A percentile compares a stretch with the other conserved stretches of the same genome.
These are phyloP conservation scores for Trissolcus brochymenae DNA, from an alignment of 2,888 invertebrate genomes.

Conservation along the genomic window DNA sequence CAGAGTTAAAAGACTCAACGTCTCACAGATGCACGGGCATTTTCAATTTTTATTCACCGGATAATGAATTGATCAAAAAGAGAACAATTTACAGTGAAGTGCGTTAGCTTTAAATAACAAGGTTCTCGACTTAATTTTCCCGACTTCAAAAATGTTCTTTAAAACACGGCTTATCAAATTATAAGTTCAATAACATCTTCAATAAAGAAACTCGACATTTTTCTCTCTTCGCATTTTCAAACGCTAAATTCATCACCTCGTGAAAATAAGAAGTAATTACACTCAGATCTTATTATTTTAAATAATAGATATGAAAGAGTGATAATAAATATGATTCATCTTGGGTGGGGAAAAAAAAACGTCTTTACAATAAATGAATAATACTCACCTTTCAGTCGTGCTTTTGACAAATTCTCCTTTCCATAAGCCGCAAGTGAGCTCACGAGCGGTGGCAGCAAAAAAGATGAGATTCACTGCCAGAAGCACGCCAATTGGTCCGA, in stretches of 20 bases:
- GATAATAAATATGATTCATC: slow-evolving; percentile 1
- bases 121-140: too few relatives aligned
- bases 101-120: too few relatives aligned
- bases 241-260: too few relatives aligned
- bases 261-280: too few relatives aligned
- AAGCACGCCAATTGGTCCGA: slow-evolving; percentile 88
- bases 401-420: slow-evolving; percentile 92
- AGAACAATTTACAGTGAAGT: slow-evolving; percentile 37
- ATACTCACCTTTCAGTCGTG: slow-evolving; percentile 82
- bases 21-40: slow-evolving; percentile 45
- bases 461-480: slow-evolving; percentile 87
- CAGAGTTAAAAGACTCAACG: slow-evolving; percentile 49
- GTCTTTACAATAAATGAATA: slow-evolving; percentile 5
- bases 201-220: too few relatives aligned
- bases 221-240: too few relatives aligned
- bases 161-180: too few relatives aligned
- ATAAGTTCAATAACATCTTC: too few relatives aligned
- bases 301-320: not conserved
- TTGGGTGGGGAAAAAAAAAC: too few relatives aligned
- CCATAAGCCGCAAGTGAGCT: slow-evolving; percentile 92
- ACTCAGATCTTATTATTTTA: too few relatives aligned
- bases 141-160: too few relatives aligned
- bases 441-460: slow-evolving; percentile 88
- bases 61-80: slow-evolving; percentile 42
- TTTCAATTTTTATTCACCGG: slow-evolving; percentile 52